Conservation (phyloP, 2,113 vertebrate species). For the Oxyruncus cristatus region DNA sequence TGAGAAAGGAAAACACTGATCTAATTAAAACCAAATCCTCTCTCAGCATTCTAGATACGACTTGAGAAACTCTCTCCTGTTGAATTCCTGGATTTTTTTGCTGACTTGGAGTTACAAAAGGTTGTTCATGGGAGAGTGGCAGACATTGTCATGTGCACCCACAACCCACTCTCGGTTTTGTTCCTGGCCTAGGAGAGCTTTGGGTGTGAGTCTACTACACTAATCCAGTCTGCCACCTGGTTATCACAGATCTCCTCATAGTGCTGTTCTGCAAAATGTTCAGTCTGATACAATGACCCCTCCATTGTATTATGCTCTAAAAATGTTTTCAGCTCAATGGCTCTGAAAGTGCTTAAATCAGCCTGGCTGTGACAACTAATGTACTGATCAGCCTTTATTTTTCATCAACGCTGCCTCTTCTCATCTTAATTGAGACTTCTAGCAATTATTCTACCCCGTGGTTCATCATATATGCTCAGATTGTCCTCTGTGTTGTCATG, state of each 20-base stretch:
- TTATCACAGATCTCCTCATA: conserved; percentile 29
- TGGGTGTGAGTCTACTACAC: background rate
- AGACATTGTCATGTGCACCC: background rate
- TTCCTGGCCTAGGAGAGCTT: background rate
- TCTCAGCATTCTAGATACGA: background rate
- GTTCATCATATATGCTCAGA: background rate
- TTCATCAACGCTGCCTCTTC: background rate
- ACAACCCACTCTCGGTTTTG: background rate
- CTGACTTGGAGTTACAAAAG: background rate
- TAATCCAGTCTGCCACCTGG: conserved; percentile 37
- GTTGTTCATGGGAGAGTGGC: background rate
- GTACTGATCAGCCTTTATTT: background rate
- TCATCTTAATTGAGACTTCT: conserved; percentile 18
- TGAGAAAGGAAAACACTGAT: background rate
- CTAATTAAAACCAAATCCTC: background rate
- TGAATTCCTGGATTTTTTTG: background rate
- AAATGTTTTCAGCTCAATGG: conserved; percentile 54
- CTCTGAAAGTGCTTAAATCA: conserved; percentile 40
- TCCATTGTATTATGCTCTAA: conserved; percentile 14
- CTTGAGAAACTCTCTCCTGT: background rate
- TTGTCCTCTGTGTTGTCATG: background rate
- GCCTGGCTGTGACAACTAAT: background rate
- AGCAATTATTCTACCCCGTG: background rate
- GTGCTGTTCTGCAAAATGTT: conserved; percentile 45
- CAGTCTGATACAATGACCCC: conserved; percentile 3